These are phyloP conservation scores for Serrognathus titanus DNA, from an alignment of 2,888 invertebrate species.

Conservation along the genomic window DNA sequence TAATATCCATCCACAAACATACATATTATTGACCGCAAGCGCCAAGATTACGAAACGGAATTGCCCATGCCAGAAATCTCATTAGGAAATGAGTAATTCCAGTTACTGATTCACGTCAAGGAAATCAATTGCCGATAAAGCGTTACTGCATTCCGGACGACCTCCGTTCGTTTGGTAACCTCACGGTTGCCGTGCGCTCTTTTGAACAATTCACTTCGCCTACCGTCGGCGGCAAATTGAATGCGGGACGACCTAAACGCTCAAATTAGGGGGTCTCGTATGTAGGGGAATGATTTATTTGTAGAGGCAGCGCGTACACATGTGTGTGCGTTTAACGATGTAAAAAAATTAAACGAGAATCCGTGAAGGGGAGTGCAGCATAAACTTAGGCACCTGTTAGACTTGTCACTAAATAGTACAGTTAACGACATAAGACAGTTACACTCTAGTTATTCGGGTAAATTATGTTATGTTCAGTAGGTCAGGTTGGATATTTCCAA, in stretches of 20 bases:
- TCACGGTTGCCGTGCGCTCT: too few species aligned
- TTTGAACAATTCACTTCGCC: neutral
- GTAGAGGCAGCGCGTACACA: neutral
- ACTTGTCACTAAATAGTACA: conserved; percentile 10
- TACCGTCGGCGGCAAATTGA: too few species aligned
- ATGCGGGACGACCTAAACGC: neutral
- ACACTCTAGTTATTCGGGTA: too few species aligned
- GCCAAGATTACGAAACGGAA: neutral
- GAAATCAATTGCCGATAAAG: neutral
- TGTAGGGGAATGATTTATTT: neutral
- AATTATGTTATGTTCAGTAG: too few species aligned
- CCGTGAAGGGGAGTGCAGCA: conserved; percentile 11
- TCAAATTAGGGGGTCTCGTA: neutral
- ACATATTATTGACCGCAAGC: too few species aligned
- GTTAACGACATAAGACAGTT: too few species aligned
- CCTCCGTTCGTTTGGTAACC: neutral
- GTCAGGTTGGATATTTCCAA: too few species aligned
- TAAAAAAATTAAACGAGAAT: neutral
- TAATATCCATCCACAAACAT: too few species aligned
- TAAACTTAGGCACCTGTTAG: conserved; percentile 16
- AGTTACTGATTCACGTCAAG: neutral
- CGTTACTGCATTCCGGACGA: neutral
- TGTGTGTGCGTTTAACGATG: neutral
- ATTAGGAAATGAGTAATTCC: neutral
- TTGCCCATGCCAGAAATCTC: neutral